Conservation (phyloP, 2,888 invertebrate genomes). For the Rhogogaster chlorosoma region DNA sequence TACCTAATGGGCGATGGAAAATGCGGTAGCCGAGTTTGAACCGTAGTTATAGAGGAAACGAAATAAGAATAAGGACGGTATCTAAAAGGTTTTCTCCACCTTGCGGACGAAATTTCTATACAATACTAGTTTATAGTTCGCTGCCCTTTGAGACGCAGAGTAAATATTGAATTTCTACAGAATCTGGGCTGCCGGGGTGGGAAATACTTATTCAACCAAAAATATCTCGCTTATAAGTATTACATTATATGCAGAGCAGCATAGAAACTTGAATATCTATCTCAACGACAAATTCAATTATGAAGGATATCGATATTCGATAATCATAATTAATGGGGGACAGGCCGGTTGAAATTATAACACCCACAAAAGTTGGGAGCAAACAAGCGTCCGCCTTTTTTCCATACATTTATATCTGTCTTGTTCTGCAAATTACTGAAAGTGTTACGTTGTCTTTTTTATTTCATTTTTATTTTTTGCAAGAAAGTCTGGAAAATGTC, state of each 20-base stretch:
- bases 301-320: not conserved
- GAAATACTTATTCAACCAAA: not conserved
- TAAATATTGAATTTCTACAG: constrained; percentile 6
- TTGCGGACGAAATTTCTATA: constrained; percentile 26
- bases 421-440: not conserved
- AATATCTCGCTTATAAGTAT: not conserved
- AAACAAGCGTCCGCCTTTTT: not conserved
- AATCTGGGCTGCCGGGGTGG: not conserved
- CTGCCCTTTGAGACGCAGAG: constrained; percentile 19
- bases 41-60: constrained; percentile 36
- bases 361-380: not conserved
- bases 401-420: not conserved
- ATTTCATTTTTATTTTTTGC: not conserved
- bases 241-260: not conserved
- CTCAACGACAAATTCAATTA: not conserved
- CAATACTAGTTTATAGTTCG: constrained; percentile 22
- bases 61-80: constrained; percentile 44
- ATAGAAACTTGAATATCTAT: not conserved
- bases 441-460: not conserved
- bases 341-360: not conserved
- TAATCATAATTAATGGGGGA: not conserved
- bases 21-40: constrained; percentile 44
- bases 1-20: constrained; percentile 49
- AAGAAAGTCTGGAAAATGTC: not conserved
- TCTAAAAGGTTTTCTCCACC: constrained; percentile 39